phyloP scores from a whole-genome alignment of 2,888 invertebrate species.

The Elmis aenea region DNA sequence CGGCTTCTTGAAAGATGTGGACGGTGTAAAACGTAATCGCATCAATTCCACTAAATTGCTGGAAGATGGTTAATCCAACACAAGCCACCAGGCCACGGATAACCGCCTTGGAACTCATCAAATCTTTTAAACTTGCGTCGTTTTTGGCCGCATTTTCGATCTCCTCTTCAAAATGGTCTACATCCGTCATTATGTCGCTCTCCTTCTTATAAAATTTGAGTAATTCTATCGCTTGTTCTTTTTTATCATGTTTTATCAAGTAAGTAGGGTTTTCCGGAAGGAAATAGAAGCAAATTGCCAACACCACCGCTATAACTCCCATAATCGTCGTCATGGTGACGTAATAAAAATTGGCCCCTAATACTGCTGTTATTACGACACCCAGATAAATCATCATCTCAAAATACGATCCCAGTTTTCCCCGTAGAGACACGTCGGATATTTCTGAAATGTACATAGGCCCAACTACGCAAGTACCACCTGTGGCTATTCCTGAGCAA shows the following conservation, averaged over 20 bases:
- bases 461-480: constrained; percentile 68
- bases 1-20: constrained; percentile 65
- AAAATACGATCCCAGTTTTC: constrained; percentile 75
- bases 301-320: constrained; percentile 56
- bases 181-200: constrained; percentile 57
- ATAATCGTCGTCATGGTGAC: constrained; percentile 60
- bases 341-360: constrained; percentile 67
- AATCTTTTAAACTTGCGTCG: constrained; percentile 51
- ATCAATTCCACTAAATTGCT: constrained; percentile 73
- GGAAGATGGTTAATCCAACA: constrained; percentile 73
- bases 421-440: constrained; percentile 71
- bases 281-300: constrained; percentile 58
- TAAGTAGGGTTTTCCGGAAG: constrained; percentile 72
- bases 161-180: constrained; percentile 58
- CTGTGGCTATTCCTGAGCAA: constrained; percentile 63
- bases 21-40: constrained; percentile 74
- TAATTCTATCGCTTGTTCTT: constrained; percentile 55
- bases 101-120: constrained; percentile 57
- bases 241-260: constrained; percentile 53
- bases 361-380: constrained; percentile 66
- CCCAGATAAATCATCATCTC: constrained; percentile 71
- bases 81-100: constrained; percentile 66
- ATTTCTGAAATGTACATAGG: constrained; percentile 83
- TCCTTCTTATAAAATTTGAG: constrained; percentile 61
- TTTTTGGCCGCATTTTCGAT: constrained; percentile 52